A percentile compares a stretch with the other conserved stretches of the same genome.
These are phyloP conservation scores for Drosophila auraria DNA, from an alignment of 1,140 invertebrate species.

Conservation along the genomic window DNA sequence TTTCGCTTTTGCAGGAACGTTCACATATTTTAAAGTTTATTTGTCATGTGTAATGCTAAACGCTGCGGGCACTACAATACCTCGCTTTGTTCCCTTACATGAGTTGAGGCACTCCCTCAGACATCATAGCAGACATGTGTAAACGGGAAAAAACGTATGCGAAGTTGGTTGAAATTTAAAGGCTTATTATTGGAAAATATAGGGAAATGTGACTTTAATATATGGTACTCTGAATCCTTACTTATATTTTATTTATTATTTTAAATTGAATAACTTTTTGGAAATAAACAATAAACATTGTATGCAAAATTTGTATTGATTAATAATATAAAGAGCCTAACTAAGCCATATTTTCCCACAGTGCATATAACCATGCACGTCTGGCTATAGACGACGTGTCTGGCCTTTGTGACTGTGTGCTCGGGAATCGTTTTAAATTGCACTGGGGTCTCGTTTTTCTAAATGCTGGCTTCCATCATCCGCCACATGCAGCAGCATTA, in stretches of 20 bases:
- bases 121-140: slow-evolving; percentile 1
- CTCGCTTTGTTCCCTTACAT: slow-evolving; percentile 22
- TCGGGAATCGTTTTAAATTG: slow-evolving; percentile 69
- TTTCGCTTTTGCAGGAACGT: slow-evolving; percentile 15
- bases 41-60: slow-evolving; percentile 57
- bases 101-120: slow-evolving; percentile 16
- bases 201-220: too few relatives aligned
- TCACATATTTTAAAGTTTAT: slow-evolving; percentile 58
- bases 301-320: not conserved
- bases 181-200: not conserved
- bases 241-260: not conserved
- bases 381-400: slow-evolving; percentile 15
- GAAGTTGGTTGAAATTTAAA: not conserved
- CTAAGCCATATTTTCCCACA: not conserved
- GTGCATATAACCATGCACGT: slow-evolving; percentile 1
- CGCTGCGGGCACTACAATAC: slow-evolving; percentile 41
- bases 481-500: slow-evolving; percentile 4
- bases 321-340: too few relatives aligned
- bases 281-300: not conserved
- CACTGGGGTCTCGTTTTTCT: slow-evolving; percentile 73
- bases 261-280: too few relatives aligned
- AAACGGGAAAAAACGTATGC: not conserved
- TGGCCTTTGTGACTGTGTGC: slow-evolving; percentile 23
- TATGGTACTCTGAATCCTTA: too few relatives aligned
- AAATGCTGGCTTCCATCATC: slow-evolving; percentile 49